Evolutionary conservation across 1,140 invertebrate genomes (phyloP).

Genomic region (Trachymyrmex septentrionalis): DNA sequence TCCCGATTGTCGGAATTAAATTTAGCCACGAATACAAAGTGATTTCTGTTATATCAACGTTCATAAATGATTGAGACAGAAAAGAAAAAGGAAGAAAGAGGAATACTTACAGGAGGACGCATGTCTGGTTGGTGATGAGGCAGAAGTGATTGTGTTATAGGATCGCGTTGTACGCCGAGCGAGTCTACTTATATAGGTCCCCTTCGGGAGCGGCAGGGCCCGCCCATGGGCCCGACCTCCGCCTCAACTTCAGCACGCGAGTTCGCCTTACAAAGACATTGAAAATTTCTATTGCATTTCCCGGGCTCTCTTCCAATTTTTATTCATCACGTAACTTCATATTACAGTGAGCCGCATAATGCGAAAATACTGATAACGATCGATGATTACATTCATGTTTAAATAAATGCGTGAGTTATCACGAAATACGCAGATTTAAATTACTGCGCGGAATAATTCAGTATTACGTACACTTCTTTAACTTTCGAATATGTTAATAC

Average conservation of each 20-base stretch:
- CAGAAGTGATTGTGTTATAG: constrained; percentile 82
- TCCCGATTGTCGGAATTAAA: background rate
- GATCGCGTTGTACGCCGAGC: constrained; percentile 81
- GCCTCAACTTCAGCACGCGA: constrained; percentile 74
- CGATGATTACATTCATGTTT: background rate
- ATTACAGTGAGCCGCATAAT: background rate
- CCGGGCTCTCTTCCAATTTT: constrained; percentile 56
- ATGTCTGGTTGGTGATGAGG: constrained; percentile 81
- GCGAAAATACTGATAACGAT: background rate
- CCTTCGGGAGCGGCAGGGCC: constrained; percentile 84
- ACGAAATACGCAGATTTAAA: background rate
- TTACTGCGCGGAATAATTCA: background rate
- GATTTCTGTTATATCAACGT: background rate
- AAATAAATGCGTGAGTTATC: background rate
- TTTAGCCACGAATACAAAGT: background rate
- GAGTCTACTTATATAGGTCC: constrained; percentile 85
- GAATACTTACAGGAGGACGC: constrained; percentile 82
- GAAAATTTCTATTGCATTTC: constrained; percentile 72
- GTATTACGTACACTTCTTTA: background rate
- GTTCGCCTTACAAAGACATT: constrained; percentile 74
- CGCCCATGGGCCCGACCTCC: constrained; percentile 85
- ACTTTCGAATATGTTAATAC: constrained; percentile 43
- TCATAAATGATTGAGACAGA: background rate
- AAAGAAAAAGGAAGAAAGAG: constrained; percentile 48
- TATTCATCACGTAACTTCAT: constrained; percentile 28